Percentiles rank a stretch among this genome's conserved stretches.
These are phyloP conservation scores for Yponomeuta malinellus DNA, from an alignment of 2,888 invertebrate genomes.

Conservation along the genomic window DNA sequence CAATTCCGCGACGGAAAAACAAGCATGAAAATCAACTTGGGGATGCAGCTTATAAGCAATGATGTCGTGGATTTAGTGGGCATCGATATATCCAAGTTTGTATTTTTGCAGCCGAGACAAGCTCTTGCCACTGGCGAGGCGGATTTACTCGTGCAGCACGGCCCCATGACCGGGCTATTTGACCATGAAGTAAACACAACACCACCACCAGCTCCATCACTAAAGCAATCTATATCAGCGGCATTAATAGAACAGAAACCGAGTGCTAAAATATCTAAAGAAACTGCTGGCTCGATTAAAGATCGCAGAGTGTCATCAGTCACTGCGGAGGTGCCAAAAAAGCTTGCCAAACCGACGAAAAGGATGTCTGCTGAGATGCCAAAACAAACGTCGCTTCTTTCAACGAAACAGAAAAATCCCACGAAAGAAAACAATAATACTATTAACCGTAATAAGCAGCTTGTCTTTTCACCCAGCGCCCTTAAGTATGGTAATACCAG, in stretches of 20 bases:
- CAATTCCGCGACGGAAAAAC: slow-evolving; percentile 33
- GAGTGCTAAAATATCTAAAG: not conserved
- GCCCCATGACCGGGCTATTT: not conserved
- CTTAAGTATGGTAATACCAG: not conserved
- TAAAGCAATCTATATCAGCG: not conserved
- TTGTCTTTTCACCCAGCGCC: not conserved
- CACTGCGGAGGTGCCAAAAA: not conserved
- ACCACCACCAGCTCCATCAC: not conserved
- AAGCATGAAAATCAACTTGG: slow-evolving; percentile 41
- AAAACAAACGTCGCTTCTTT: not conserved
- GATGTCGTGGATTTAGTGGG: slow-evolving; percentile 41
- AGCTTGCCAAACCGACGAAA: not conserved
- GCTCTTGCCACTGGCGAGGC: not conserved
- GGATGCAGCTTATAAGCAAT: slow-evolving; percentile 52
- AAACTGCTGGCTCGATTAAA: not conserved
- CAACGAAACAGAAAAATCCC: not conserved
- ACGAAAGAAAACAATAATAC: not conserved
- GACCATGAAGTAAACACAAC: not conserved
- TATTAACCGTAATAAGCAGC: not conserved
- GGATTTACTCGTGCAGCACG: not conserved
- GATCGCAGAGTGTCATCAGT: not conserved
- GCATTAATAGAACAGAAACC: not conserved
- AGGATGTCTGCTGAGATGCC: not conserved
- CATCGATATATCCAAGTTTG: not conserved
- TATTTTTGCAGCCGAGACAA: not conserved